phyloP scores from a whole-genome alignment of 2,113 vertebrate species.

The Sinocyclocheilus anshuiensis region DNA sequence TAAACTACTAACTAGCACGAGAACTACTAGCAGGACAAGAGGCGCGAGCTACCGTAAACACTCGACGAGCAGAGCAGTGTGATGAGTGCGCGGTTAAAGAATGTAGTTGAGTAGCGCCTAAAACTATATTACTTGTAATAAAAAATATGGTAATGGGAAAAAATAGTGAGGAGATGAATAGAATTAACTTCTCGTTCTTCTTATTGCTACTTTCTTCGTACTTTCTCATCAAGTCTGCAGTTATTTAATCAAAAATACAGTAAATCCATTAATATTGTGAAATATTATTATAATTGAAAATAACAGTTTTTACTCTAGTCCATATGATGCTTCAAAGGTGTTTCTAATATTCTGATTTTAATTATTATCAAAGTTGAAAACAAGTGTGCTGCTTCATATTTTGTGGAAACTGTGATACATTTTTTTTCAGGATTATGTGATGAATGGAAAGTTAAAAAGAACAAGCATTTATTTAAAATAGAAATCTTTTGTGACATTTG shows the following conservation, averaged over 20 bases:
- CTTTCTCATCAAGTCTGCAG: not conserved
- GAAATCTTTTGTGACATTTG: too few species aligned
- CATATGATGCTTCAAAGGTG: too few species aligned
- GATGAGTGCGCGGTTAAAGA: not conserved
- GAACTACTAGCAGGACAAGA: not conserved
- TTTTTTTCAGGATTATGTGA: not conserved
- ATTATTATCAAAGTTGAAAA: not conserved
- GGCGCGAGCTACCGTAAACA: slow-evolving; percentile 39
- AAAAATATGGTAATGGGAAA: not conserved
- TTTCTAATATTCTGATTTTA: not conserved
- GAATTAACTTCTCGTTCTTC: not conserved
- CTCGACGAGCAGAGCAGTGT: slow-evolving; percentile 7
- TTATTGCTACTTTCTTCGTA: not conserved
- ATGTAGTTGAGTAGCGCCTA: not conserved
- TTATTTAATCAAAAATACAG: not conserved
- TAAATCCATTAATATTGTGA: not conserved
- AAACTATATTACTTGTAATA: not conserved
- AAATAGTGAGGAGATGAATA: not conserved
- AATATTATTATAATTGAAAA: not conserved
- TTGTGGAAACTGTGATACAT: not conserved
- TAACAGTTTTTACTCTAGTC: not conserved
- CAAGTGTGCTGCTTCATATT: not conserved
- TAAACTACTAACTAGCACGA: not conserved
- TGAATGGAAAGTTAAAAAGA: not conserved
- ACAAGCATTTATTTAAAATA: too few species aligned